Percentiles rank a stretch among this genome's conserved stretches.
These are phyloP conservation scores for Clarias magur DNA, from an alignment of 2,113 vertebrate genomes.

Conservation along the genomic window DNA sequence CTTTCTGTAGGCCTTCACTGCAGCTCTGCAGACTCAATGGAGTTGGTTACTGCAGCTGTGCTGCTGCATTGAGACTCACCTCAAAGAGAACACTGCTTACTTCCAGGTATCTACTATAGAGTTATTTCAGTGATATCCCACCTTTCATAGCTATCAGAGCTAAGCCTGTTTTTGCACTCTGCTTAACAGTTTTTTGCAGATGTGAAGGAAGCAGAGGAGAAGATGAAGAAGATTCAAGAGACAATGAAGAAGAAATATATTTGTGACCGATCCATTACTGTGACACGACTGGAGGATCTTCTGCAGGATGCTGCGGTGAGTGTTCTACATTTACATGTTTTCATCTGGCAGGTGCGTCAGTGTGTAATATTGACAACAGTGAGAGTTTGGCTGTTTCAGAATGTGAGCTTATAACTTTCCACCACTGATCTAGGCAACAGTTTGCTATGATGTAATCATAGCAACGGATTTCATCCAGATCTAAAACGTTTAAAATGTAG, in stretches of 20 bases:
- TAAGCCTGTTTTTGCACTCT: neutral
- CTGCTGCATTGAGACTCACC: conserved; percentile 89
- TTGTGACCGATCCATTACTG: conserved; percentile 84
- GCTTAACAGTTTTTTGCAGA: conserved; percentile 82
- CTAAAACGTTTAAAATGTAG: neutral
- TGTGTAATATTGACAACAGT: neutral
- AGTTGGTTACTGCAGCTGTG: conserved; percentile 94
- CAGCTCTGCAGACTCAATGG: conserved; percentile 93
- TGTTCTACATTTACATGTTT: conserved; percentile 2
- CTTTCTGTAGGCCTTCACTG: conserved; percentile 81
- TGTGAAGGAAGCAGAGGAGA: conserved; percentile 82
- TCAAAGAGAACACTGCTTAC: conserved; percentile 90
- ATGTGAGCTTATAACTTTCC: neutral
- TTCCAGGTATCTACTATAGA: conserved; percentile 79
- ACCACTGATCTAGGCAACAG: neutral
- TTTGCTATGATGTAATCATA: neutral
- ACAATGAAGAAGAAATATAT: conserved; percentile 84
- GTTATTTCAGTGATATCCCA: neutral
- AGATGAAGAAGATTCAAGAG: conserved; percentile 83
- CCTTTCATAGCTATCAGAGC: neutral
- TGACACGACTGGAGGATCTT: conserved; percentile 88
- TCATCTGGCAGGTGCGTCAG: neutral
- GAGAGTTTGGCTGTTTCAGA: neutral
- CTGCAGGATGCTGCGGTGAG: conserved; percentile 84
- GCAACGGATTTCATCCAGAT: neutral